Base-by-base conservation (phyloP, 2,888 invertebrate genomes). In the Cosmorhoe ocellata region DNA sequence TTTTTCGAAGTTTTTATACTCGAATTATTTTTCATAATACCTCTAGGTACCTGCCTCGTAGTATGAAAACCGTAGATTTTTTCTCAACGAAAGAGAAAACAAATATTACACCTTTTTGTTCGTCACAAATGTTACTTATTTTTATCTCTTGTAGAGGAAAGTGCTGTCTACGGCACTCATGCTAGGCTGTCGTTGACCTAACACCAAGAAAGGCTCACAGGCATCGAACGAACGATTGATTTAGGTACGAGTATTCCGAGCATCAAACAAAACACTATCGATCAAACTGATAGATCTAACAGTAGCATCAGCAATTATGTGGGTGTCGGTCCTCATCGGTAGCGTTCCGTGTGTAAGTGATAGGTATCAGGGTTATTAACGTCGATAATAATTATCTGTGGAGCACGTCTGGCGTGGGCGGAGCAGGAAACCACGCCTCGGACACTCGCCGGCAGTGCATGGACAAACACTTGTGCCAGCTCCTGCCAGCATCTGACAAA, bases 281-380 rank as follows among this genome's bases (percentile, higher is more conserved):
- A 53, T 53, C 53, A 48, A 36, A 18, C 24, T 32, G 32, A 48
- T 53, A 40, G 40, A 59, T 57, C 59, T 53, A 39, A 36, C 57
- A 40, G 58, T 58, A 54, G 58, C 55, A 33, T 40, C 56, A 37
- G 51, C 52, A 56, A 60, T 58, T 56, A 58, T 28, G 51, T 53
- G 56, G 56, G 55, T 46, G 59, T 55, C 14, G 33, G 40, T 36
- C 24, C 24, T 18, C 14, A 47, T 49, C 55, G 48, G 59, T 56
- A 59, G 59, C 59, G 45, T 48, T 36, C 37, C 31, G 47, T 43
- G 50, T 58, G 50, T 58, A 52, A 59, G 54, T 55, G 61, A 62
- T 62, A 56, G 61, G 59, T 59, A 62, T 62, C 61, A 11, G 51
- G 24, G 49, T 43, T 51, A 61, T 59, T 61, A 61, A 50, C 56